Base-by-base conservation (phyloP, 2,797 vertebrate genomes). In the Hippocampus kuda region DNA sequence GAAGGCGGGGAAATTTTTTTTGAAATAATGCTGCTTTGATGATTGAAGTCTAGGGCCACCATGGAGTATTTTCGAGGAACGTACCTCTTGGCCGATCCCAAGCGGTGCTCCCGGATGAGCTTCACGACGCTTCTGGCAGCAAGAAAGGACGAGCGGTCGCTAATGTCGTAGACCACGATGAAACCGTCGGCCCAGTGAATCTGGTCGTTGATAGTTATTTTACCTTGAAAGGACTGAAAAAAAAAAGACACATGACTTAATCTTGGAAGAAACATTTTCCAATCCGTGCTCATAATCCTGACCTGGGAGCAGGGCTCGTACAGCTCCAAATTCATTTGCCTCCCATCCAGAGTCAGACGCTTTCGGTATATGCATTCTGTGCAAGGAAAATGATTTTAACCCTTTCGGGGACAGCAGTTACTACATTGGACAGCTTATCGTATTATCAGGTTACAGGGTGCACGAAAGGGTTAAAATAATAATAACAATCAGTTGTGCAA, bases 291-390 rank as follows among this genome's bases (percentile, higher is more conserved):
- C 13, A 26, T 1, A 4, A 26, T 41, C 82, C 91, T 88, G 88
- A 94, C 94, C 89, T 94, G 93, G 60, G 92, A 93, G 70, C 92
- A 94, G 1, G 93, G 91, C 72, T 96, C 94, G 68, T 92, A 92
- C 56, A 95, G 91, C 85, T 94, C 93, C 49, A 95, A 82, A 67
- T 92, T 91, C 65, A 92, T 83, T 72, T 92, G 92, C 62, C 90
- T 91, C 57, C 93, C 93, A 62, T 95, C 93, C 81, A 95, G 79
- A 66, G 82, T 90, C 71, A 95, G 77, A 61, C 90, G 88, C 66
- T 94, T 95, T 60, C 88, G 91, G 83, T 95, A 96, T 69, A 94
- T 89, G 68, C 92, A 94, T 84, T 96, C 94, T 95, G 76, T 59
- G 22, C 30, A 59, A 26, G 7, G 42, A 71, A 11, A 51, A 30